Percentiles rank a stretch among this genome's conserved stretches.
Conservation (phyloP, 1,140 invertebrate genomes). For the Apis florea region DNA sequence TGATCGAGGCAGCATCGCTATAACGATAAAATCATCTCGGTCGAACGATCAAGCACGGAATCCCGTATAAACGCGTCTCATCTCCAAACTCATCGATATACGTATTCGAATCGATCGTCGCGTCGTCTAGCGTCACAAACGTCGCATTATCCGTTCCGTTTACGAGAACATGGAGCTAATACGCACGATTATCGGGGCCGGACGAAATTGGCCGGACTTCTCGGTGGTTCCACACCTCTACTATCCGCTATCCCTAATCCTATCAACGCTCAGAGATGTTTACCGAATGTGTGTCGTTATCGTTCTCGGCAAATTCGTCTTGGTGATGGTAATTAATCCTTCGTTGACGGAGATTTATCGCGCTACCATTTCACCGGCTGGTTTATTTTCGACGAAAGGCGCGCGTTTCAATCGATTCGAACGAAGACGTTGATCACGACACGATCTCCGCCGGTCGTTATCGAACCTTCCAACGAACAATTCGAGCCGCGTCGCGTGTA, state of each 20-base stretch:
- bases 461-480: constrained; percentile 26
- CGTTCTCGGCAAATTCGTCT: constrained; percentile 16
- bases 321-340: not conserved
- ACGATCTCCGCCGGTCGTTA: constrained; percentile 22
- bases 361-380: not conserved
- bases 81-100: not conserved
- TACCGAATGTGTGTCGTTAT: constrained; percentile 31
- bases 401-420: not conserved
- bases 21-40: too few relatives aligned
- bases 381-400: not conserved
- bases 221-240: constrained; percentile 31
- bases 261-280: constrained; percentile 50
- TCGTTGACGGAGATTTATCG: not conserved
- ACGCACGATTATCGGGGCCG: constrained; percentile 60
- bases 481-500: constrained; percentile 38
- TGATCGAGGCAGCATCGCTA: too few relatives aligned
- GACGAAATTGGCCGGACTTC: constrained; percentile 49
- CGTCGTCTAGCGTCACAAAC: not conserved
- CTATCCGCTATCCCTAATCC: constrained; percentile 45
- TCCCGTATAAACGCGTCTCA: accelerated
- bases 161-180: constrained; percentile 58
- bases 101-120: constrained; percentile 48
- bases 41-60: not conserved
- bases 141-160: constrained; percentile 48
- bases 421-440: constrained; percentile 38